A percentile compares a stretch with the other conserved stretches of the same genome.
Evolutionary conservation across 1,140 invertebrate species (phyloP).

Genomic region (Temnothorax nylanderi): DNA sequence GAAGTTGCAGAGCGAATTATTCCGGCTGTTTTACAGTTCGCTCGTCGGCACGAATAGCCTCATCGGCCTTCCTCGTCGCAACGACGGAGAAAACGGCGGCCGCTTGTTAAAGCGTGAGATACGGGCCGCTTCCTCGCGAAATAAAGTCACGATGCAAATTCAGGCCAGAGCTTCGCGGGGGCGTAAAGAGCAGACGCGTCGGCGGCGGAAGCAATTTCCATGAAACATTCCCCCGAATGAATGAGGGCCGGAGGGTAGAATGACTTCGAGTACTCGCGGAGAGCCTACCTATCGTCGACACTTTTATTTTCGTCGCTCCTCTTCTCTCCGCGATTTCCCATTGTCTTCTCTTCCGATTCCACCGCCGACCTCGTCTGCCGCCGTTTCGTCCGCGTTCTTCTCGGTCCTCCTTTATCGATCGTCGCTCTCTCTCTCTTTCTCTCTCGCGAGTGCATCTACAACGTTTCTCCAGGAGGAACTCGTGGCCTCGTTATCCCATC

Average conservation of each 20-base stretch:
- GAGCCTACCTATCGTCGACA: constrained; percentile 48
- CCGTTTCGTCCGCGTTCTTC: constrained; percentile 8
- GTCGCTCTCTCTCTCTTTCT: not conserved
- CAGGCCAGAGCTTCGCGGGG: constrained; percentile 63
- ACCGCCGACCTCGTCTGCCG: not conserved
- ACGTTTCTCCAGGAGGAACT: constrained; percentile 19
- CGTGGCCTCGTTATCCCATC: constrained; percentile 11
- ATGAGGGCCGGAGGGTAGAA: constrained; percentile 61
- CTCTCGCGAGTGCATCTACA: constrained; percentile 3
- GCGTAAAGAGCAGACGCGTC: constrained; percentile 69
- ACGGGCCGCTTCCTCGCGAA: constrained; percentile 62
- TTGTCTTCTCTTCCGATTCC: constrained; percentile 41
- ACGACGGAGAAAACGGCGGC: constrained; percentile 14
- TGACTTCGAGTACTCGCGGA: constrained; percentile 57
- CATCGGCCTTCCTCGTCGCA: constrained; percentile 26
- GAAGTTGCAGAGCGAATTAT: constrained; percentile 33
- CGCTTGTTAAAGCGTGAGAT: constrained; percentile 66
- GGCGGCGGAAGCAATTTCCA: constrained; percentile 73
- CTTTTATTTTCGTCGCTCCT: constrained; percentile 43
- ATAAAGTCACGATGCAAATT: constrained; percentile 74
- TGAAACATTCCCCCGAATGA: constrained; percentile 75
- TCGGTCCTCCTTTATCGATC: constrained; percentile 10
- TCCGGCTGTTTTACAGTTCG: constrained; percentile 42
- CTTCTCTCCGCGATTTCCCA: constrained; percentile 17
- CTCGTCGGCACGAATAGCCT: constrained; percentile 38